Evolutionary conservation across 2,888 invertebrate genomes (phyloP).

Genomic region (Lamproptera curius): DNA sequence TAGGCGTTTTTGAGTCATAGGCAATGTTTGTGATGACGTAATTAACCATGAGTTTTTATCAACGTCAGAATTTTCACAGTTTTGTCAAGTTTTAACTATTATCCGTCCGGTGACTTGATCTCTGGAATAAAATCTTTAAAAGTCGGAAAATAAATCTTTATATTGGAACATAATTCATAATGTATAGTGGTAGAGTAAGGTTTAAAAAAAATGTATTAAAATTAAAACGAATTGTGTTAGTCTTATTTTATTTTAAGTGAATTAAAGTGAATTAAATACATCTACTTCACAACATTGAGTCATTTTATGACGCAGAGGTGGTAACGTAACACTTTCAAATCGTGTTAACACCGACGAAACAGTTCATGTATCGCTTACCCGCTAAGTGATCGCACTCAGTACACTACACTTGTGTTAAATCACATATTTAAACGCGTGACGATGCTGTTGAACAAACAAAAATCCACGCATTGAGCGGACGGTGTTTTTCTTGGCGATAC

Average conservation of each 20-base stretch:
- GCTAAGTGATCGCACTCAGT: conserved; percentile 38
- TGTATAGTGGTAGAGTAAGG: too few relatives aligned
- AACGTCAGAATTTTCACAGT: too few relatives aligned
- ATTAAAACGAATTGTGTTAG: not conserved
- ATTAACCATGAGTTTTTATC: too few relatives aligned
- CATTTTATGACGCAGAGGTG: not conserved
- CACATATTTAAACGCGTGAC: conserved; percentile 25
- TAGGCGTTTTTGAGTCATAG: too few relatives aligned
- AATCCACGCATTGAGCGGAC: not conserved
- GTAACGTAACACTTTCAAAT: conserved; percentile 9
- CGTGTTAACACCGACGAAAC: conserved; percentile 25
- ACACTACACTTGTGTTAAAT: conserved; percentile 29
- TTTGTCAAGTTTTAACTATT: too few relatives aligned
- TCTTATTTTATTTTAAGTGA: not conserved
- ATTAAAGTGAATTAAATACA: not conserved
- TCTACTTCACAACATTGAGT: not conserved
- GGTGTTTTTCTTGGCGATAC: conserved; percentile 14
- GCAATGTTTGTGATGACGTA: too few relatives aligned
- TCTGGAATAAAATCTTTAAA: too few relatives aligned
- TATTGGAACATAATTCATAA: too few relatives aligned
- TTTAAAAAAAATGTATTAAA: conserved; percentile 3
- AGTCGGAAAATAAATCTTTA: too few relatives aligned
- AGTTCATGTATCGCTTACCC: conserved; percentile 22
- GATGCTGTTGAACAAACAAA: conserved; percentile 29
- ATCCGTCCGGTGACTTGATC: too few relatives aligned